These are phyloP conservation scores for Rotaria socialis DNA, from an alignment of 2,888 invertebrate species.

Conservation along the genomic window DNA sequence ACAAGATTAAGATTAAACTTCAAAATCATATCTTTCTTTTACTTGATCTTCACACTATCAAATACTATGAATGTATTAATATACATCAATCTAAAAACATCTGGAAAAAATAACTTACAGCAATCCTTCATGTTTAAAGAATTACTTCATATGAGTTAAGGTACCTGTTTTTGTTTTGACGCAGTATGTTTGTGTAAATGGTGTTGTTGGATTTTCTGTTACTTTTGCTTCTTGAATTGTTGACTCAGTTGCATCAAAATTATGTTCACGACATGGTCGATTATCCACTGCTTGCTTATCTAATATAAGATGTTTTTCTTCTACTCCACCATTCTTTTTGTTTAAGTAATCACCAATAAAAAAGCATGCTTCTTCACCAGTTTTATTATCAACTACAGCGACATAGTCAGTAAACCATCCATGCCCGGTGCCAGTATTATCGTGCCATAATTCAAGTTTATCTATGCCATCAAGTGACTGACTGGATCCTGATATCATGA, in stretches of 20 bases:
- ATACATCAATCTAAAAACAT: too few relatives aligned
- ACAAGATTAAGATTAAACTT: too few relatives aligned
- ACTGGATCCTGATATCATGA: neutral
- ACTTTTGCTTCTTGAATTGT: neutral
- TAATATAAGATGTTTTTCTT: neutral
- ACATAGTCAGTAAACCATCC: conserved; percentile 6
- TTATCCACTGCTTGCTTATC: neutral
- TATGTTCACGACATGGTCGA: conserved; percentile 3
- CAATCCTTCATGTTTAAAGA: too few relatives aligned
- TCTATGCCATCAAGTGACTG: neutral
- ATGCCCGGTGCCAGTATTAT: neutral
- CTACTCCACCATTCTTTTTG: neutral
- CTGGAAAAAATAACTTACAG: too few relatives aligned
- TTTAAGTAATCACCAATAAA: neutral
- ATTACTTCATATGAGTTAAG: too few relatives aligned
- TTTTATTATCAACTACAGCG: neutral
- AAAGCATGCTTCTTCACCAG: neutral
- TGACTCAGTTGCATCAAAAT: neutral
- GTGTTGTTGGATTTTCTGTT: neutral
- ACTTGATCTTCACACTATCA: too few relatives aligned
- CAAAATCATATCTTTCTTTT: too few relatives aligned
- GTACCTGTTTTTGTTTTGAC: neutral
- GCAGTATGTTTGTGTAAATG: neutral
- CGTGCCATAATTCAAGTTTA: neutral
- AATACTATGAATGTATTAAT: too few relatives aligned